A percentile compares a stretch with the other conserved stretches of the same genome.
Evolutionary conservation across 1,140 invertebrate species (phyloP).

Genomic region (Calliopsis andreniformis): DNA sequence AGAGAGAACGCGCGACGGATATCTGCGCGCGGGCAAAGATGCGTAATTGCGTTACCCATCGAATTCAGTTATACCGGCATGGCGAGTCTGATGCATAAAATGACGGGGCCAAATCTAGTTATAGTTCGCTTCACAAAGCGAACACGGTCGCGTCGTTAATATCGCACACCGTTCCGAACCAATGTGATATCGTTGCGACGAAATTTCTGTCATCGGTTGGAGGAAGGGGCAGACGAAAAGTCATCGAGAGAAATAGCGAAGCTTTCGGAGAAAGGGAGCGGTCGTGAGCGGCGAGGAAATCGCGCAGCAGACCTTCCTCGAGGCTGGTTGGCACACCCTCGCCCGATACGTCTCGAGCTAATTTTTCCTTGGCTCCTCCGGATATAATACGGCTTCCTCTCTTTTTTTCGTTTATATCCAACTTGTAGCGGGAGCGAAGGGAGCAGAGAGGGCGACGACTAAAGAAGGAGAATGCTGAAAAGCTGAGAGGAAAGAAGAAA

Average conservation of each 20-base stretch:
- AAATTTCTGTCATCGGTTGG: conserved; percentile 53
- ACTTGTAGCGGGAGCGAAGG: conserved; percentile 25
- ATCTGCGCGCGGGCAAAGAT: conserved; percentile 67
- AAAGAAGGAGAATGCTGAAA: background rate
- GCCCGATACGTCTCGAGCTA: background rate
- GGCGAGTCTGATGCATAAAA: conserved; percentile 72
- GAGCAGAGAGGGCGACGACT: background rate
- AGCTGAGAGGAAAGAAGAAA: conserved; percentile 22
- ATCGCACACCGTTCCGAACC: conserved; percentile 66
- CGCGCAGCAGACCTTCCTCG: background rate
- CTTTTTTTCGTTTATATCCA: conserved; percentile 18
- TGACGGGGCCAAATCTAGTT: conserved; percentile 70
- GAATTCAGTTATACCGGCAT: conserved; percentile 70
- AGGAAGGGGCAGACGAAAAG: conserved; percentile 28
- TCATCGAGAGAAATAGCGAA: conserved; percentile 41
- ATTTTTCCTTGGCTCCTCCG: background rate
- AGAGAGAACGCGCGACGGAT: conserved; percentile 55
- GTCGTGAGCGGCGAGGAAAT: background rate
- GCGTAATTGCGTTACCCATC: conserved; percentile 71
- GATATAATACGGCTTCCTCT: background rate
- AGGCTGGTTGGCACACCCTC: background rate
- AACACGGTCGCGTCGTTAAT: conserved; percentile 69
- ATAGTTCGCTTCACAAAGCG: conserved; percentile 71
- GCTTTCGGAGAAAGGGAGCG: background rate
- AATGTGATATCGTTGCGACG: conserved; percentile 67